phyloP scores from a whole-genome alignment of 2,888 invertebrate species.

The Cryptus armator region DNA sequence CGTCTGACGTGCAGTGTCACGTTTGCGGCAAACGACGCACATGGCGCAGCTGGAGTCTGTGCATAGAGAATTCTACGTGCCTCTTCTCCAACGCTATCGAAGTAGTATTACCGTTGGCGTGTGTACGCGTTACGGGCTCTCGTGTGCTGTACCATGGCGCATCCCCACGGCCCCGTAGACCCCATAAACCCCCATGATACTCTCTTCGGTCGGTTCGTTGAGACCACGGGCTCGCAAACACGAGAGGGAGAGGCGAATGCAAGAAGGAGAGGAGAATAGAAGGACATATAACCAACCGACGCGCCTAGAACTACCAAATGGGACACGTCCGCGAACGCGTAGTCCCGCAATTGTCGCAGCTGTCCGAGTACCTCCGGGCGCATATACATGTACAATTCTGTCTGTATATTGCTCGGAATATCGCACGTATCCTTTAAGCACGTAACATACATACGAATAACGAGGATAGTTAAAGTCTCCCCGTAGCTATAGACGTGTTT shows the following conservation, averaged over 20 bases:
- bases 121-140: conserved; percentile 66
- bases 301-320: conserved; percentile 65
- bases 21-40: conserved; percentile 84
- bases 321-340: conserved; percentile 70
- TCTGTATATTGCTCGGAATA: background rate
- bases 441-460: conserved; percentile 40
- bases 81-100: conserved; percentile 32
- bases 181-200: conserved; percentile 68
- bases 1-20: conserved; percentile 81
- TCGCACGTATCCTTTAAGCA: conserved; percentile 46
- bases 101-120: conserved; percentile 43
- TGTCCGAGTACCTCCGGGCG: conserved; percentile 61
- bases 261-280: conserved; percentile 9
- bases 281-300: conserved; percentile 52
- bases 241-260: background rate
- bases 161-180: conserved; percentile 57
- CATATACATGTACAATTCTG: background rate
- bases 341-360: conserved; percentile 75
- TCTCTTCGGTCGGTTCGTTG: conserved; percentile 29
- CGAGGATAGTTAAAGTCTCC: background rate
- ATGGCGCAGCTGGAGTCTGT: conserved; percentile 83
- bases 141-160: background rate
- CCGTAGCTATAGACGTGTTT: background rate
- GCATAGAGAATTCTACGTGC: conserved; percentile 82
- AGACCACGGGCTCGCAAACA: conserved; percentile 21